Base-by-base conservation (phyloP, 2,797 vertebrate species). In the Gobio occitaniae region DNA sequence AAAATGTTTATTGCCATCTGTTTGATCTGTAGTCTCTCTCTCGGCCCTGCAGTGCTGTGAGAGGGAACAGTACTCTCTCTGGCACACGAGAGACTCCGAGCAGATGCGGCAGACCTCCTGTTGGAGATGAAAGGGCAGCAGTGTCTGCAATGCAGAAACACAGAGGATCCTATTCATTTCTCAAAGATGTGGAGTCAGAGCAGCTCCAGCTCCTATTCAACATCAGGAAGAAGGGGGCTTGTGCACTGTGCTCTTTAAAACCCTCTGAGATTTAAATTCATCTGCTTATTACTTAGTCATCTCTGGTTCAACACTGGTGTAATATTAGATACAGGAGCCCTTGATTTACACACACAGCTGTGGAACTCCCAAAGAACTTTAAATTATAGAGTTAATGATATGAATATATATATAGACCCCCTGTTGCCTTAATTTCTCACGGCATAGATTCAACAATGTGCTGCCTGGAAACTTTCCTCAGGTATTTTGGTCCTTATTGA, bases 121-220 rank as follows among this genome's bases (percentile, higher is more conserved):
- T 68, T 32, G 61, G 50, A 91, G 89, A 93, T 93, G 89, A 93
- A 93, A 93, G 89, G 82, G 11, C 86, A 41, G 63, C 88, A 90
- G 92, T 93, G 92, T 93, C 82, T 36, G 78, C 32, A 61, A 78
- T 76, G 66, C 85, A 74, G 8, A 38, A 86, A 90, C 90, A 93
- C 89, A 93, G 88, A 92, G 88, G 86, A 93, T 91, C 92, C 92
- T 89, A 91, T 94, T 95, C 92, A 94, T 93, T 84, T 89, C 88
- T 80, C 29, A 15, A 86, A 50, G 90, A 89, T 87, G 89, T 89
- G 86, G 87, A 90, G 88, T 65, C 89, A 91, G 85, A 84, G 86
- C 25, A 76, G 70, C 88, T 44, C 79, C 52, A 59, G 90, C 88
- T 90, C 52, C 79, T 84, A 88, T 81, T 87, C 85, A 80, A 79